A percentile compares a stretch with the other conserved stretches of the same genome.
Conservation (phyloP, 2,113 vertebrate species). For the Cinclus cinclus region DNA sequence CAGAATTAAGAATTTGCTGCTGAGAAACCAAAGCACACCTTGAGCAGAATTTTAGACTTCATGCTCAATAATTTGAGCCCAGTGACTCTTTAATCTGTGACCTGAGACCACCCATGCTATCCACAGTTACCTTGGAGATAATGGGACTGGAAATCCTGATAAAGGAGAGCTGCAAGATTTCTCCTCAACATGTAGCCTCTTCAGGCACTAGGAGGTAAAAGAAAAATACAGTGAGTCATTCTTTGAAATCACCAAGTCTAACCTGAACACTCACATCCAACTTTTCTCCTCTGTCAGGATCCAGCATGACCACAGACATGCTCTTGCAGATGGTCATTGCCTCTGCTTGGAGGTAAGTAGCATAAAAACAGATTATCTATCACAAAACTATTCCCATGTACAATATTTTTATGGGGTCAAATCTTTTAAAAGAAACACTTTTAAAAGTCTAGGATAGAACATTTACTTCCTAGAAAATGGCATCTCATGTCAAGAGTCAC, state of each 20-base stretch:
- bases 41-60: background rate
- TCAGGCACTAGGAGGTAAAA: constrained; percentile 44
- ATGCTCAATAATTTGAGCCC: background rate
- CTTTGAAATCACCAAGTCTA: background rate
- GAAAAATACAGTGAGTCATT: background rate
- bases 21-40: background rate
- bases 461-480: background rate
- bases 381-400: background rate
- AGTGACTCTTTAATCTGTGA: background rate
- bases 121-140: constrained; percentile 34
- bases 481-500: background rate
- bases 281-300: background rate
- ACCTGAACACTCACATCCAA: background rate
- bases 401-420: background rate
- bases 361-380: background rate
- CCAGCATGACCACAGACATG: background rate
- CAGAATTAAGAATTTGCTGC: background rate
- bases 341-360: background rate
- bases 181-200: constrained; percentile 50
- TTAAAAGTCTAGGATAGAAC: background rate
- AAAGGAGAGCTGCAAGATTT: background rate
- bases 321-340: background rate
- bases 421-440: background rate
- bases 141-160: background rate
- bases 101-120: background rate